These are phyloP conservation scores for Limnephilus rhombicus DNA, from an alignment of 2,888 invertebrate species.

Conservation along the genomic window DNA sequence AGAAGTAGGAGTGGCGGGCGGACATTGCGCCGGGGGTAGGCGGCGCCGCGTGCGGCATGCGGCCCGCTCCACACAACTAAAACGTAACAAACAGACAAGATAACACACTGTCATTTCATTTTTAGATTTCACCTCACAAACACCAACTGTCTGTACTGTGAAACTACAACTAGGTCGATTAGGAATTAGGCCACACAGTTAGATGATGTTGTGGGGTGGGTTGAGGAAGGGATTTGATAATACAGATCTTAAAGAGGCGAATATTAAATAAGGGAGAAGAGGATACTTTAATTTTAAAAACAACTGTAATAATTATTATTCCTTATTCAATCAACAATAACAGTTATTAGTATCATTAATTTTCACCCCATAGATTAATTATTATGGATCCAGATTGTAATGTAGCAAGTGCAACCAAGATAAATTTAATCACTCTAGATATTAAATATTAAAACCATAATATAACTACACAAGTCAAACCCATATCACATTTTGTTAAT, in stretches of 20 bases:
- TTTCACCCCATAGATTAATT: background rate
- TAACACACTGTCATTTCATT: background rate
- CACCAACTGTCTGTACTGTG: background rate
- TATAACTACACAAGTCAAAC: background rate
- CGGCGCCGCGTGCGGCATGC: constrained; percentile 69
- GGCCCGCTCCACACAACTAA: constrained; percentile 54
- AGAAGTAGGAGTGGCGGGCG: constrained; percentile 91
- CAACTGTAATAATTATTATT: no score
- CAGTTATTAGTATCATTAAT: background rate
- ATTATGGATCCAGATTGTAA: no score
- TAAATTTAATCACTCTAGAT: background rate
- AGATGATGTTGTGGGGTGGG: no score
- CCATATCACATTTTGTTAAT: background rate
- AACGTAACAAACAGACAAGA: background rate
- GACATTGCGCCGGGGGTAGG: constrained; percentile 76
- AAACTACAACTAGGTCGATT: no score
- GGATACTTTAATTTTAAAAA: no score
- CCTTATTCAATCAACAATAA: no score
- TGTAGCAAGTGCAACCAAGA: no score
- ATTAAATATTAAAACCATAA: no score
- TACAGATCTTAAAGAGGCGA: no score
- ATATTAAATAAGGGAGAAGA: no score
- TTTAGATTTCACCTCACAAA: background rate
- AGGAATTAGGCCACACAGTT: no score
- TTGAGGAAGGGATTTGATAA: no score